phyloP scores from a whole-genome alignment of 2,888 invertebrate species.

The Disparrhopalites patrizii region DNA sequence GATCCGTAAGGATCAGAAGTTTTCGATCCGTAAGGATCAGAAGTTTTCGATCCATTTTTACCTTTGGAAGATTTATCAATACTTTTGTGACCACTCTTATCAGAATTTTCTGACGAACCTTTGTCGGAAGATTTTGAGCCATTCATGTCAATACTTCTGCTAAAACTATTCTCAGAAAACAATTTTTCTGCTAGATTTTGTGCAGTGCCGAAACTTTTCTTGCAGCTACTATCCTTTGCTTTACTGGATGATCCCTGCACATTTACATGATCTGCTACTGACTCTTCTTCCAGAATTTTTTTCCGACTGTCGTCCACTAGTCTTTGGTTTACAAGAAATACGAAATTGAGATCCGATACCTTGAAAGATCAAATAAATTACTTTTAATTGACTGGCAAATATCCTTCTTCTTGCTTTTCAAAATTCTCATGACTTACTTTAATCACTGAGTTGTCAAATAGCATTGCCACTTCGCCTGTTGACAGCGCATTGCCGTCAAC shows the following conservation, averaged over 20 bases:
- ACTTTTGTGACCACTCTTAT: too few relatives aligned
- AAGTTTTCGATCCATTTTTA: too few relatives aligned
- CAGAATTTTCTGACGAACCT: too few relatives aligned
- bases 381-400: background rate
- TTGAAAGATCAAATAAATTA: constrained; percentile 21
- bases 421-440: constrained; percentile 61
- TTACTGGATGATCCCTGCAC: background rate
- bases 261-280: constrained; percentile 26
- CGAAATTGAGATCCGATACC: constrained; percentile 41
- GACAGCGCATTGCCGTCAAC: constrained; percentile 89
- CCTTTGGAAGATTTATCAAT: too few relatives aligned
- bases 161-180: too few relatives aligned
- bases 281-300: constrained; percentile 27
- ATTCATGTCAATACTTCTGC: too few relatives aligned
- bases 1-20: too few relatives aligned
- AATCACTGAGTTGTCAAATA: constrained; percentile 89
- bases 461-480: constrained; percentile 79
- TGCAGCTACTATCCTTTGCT: background rate
- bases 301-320: constrained; percentile 22
- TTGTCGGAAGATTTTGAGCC: too few relatives aligned
- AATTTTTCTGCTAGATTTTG: too few relatives aligned
- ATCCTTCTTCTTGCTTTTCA: background rate
- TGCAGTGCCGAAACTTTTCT: too few relatives aligned
- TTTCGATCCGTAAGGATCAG: too few relatives aligned
- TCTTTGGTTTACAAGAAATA: constrained; percentile 42